Conservation (phyloP, 2,888 invertebrate genomes). For the Pristionchus fissidentatus region DNA sequence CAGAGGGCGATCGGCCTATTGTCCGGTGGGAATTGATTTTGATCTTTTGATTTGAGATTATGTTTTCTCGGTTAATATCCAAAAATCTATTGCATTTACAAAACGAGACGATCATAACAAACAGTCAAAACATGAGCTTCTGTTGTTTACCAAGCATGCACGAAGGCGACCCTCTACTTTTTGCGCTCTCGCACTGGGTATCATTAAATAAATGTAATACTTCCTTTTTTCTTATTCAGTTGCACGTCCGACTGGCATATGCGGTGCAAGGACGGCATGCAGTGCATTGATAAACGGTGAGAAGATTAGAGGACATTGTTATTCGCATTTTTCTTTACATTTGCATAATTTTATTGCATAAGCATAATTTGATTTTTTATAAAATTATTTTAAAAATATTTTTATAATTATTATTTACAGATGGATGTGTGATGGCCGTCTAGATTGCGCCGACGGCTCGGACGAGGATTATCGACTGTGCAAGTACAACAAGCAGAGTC, state of each 20-base stretch:
- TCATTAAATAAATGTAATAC: no score
- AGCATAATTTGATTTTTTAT: not conserved
- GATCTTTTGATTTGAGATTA: not conserved
- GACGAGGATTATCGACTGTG: slow-evolving; percentile 46
- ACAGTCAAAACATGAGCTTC: no score
- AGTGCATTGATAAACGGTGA: slow-evolving; percentile 48
- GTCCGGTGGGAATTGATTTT: not conserved
- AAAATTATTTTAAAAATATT: not conserved
- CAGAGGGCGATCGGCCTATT: slow-evolving; percentile 13
- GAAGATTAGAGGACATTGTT: no score
- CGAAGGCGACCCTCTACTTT: no score
- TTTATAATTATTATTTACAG: not conserved
- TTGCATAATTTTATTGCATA: not conserved
- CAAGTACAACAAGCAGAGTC: slow-evolving; percentile 41
- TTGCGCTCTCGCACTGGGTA: no score
- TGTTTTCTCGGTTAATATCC: not conserved
- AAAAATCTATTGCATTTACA: no score
- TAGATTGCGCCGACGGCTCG: slow-evolving; percentile 46
- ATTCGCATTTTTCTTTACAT: no score
- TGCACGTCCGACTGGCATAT: slow-evolving; percentile 42
- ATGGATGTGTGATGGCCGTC: slow-evolving; percentile 49
- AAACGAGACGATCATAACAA: no score
- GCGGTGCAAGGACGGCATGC: slow-evolving; percentile 43
- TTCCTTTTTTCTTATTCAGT: not conserved
- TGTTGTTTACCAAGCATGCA: no score